A percentile compares a stretch with the other conserved stretches of the same genome.
Conservation (phyloP, 2,113 vertebrate species). For the Chinchilla lanigera region DNA sequence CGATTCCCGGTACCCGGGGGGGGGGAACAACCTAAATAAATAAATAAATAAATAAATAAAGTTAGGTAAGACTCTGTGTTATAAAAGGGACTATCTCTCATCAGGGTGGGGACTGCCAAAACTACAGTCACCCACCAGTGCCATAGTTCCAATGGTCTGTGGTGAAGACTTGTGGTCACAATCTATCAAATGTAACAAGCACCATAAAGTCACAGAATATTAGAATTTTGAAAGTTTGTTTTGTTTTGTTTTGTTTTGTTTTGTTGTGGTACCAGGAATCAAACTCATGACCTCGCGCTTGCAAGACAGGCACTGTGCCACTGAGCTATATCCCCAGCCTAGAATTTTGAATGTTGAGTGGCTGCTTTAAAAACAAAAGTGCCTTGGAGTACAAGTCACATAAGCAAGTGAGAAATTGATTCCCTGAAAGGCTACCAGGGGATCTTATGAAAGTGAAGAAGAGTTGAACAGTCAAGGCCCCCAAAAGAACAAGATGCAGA, state of each 20-base stretch:
- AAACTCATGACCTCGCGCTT: too few species aligned
- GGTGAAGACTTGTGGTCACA: neutral
- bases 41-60: too few species aligned
- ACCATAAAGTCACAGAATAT: slow-evolving; percentile 15
- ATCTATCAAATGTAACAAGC: neutral
- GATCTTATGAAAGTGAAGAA: neutral
- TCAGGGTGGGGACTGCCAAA: neutral
- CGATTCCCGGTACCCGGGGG: too few species aligned
- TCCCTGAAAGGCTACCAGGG: neutral
- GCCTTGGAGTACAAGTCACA: neutral
- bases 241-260: too few species aligned
- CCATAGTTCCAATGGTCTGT: neutral
- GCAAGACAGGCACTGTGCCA: too few species aligned
- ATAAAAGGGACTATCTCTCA: neutral
- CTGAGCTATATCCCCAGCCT: too few species aligned
- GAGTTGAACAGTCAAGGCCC: neutral
- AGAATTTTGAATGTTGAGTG: neutral
- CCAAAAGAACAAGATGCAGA: neutral
- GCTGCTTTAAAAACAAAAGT: neutral
- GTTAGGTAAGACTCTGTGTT: neutral
- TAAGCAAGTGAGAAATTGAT: neutral
- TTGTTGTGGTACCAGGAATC: too few species aligned
- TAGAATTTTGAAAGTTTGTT: neutral
- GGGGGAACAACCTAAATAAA: too few species aligned
- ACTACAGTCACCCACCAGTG: neutral